Evolutionary conservation across 2,888 invertebrate genomes (phyloP).

Genomic region (Linnaemya vulpina): DNA sequence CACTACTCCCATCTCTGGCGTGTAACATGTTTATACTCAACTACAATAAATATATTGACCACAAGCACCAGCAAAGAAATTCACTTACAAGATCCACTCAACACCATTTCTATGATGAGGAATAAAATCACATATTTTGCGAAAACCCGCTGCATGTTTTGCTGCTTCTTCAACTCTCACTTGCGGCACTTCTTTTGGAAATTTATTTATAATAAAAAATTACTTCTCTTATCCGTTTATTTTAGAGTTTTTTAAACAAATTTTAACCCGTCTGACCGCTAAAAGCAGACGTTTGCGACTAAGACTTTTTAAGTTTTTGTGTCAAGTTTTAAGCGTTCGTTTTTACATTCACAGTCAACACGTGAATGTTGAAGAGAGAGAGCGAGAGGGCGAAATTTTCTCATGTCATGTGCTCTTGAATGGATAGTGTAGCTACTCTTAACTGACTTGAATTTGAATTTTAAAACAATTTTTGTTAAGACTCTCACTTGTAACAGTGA

Average conservation of each 20-base stretch:
- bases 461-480: too few species aligned
- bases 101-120: conserved; percentile 23
- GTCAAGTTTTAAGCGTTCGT: neutral
- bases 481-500: neutral
- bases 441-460: neutral
- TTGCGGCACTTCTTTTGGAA: neutral
- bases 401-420: neutral
- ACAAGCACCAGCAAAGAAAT: neutral
- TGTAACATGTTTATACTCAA: neutral
- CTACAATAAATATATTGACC: neutral
- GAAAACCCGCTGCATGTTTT: conserved; percentile 10
- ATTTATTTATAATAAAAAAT: neutral
- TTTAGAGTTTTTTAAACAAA: neutral
- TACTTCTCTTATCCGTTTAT: neutral
- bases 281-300: conserved; percentile 5
- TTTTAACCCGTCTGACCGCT: conserved; percentile 25
- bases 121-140: conserved; percentile 36
- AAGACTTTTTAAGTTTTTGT: conserved; percentile 24
- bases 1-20: conserved; percentile 22
- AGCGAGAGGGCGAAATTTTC: too few species aligned
- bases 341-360: neutral
- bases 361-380: neutral
- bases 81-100: conserved; percentile 55
- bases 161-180: neutral
- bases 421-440: neutral